Base-by-base conservation (phyloP, 2,888 invertebrate genomes). In the Harpalus rufipes region DNA sequence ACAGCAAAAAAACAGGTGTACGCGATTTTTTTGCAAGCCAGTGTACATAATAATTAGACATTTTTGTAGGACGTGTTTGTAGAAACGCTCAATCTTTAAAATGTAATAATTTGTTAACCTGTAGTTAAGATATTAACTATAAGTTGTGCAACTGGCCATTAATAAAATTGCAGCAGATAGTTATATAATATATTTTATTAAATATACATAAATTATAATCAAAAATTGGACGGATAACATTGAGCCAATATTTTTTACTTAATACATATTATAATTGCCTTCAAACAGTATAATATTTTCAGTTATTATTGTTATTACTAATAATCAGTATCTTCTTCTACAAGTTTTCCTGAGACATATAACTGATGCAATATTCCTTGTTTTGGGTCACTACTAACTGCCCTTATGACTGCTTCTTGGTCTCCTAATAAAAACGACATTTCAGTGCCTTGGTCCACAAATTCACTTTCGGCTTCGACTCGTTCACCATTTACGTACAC, bases 381-480 rank as follows among this genome's bases (percentile, higher is more conserved):
- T 84, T 90, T 92, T 86, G 93, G 91, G 87, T 93, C 93, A 1
- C 93, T 92, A 85, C 93, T 92, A 0, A 92, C 89, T 1, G 94
- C 93, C 88, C 91, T 92, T 59, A 95, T 93, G 85, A 91, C 92
- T 1, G 93, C 93, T 18, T 91, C 89, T 80, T 80, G 72, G 16
- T 85, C 72, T 10, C 68, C 80, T n/a, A 96, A 90, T 74, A 92
- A 90, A 89, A 98, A 97, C 87, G 94, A 93, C 79, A 96, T 97
- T 90, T 97, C 96, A 0, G 97, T 96, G 18, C 97, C 97, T 80
- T 95, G 95, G 87, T 97, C 96, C 7, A 95, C 95, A 89, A 98
- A 98, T 88, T 95, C 95, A 79, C 94, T 95, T 95, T 97, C 93
- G 0, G 94, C 93, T 86, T 95, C 94, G 8, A 94, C 91, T 89